Evolutionary conservation across 2,797 vertebrate genomes (phyloP).

Genomic region (Ataeniobius toweri): DNA sequence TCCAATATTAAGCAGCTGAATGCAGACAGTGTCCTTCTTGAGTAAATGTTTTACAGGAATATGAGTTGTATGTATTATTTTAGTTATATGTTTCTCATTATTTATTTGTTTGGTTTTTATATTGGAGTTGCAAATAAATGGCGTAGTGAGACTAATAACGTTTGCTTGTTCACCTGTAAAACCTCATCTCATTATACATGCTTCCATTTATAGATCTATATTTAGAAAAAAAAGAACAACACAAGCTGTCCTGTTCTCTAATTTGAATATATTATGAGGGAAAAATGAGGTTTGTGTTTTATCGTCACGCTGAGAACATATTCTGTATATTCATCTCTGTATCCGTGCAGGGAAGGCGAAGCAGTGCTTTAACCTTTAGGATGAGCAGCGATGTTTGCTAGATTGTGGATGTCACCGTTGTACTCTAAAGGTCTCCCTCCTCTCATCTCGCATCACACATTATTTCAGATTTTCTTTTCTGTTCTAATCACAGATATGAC

Average conservation of each 20-base stretch:
- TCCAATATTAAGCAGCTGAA: background rate
- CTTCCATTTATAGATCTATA: background rate
- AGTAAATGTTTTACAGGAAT: background rate
- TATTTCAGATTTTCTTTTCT: constrained; percentile 37
- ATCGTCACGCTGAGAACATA: constrained; percentile 30
- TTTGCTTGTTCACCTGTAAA: background rate
- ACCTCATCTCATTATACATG: background rate
- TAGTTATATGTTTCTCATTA: background rate
- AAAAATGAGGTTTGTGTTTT: constrained; percentile 8
- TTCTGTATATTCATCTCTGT: constrained; percentile 26
- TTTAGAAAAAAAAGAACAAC: background rate
- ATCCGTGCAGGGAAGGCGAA: constrained; percentile 27
- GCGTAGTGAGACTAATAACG: background rate
- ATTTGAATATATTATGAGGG: background rate
- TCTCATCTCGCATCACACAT: constrained; percentile 36
- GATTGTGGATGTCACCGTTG: constrained; percentile 46
- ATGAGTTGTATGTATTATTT: too few relatives aligned
- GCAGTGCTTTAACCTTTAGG: constrained; percentile 59
- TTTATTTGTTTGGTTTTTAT: background rate
- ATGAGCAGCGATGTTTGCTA: constrained; percentile 44
- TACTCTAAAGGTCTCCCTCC: constrained; percentile 53
- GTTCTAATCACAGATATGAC: constrained; percentile 68
- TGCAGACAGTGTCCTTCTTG: background rate
- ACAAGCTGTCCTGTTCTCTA: background rate
- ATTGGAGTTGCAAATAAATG: background rate